A percentile compares a stretch with the other conserved stretches of the same genome.
phyloP scores from a whole-genome alignment of 2,888 invertebrate species.

The Chrysopilus asiliformis region DNA sequence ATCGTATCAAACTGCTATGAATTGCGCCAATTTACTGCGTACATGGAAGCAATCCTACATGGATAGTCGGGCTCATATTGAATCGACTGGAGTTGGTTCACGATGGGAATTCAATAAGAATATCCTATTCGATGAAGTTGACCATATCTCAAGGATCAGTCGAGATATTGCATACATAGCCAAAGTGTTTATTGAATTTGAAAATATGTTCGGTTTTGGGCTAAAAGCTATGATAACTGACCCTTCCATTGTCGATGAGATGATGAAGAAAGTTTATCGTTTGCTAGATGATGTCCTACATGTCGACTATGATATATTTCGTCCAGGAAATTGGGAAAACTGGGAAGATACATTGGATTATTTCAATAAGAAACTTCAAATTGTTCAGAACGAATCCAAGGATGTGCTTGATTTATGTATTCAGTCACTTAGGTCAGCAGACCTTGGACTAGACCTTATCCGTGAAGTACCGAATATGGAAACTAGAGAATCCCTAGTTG shows the following conservation, averaged over 20 bases:
- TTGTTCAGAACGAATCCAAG: constrained; percentile 69
- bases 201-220: constrained; percentile 78
- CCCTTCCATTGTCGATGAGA: constrained; percentile 73
- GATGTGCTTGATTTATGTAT: constrained; percentile 79
- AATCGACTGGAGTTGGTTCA: constrained; percentile 68
- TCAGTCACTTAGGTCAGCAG: constrained; percentile 62
- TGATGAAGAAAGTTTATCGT: constrained; percentile 65
- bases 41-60: constrained; percentile 51
- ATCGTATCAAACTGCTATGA: constrained; percentile 29
- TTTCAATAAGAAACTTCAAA: constrained; percentile 60
- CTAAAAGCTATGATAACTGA: constrained; percentile 77
- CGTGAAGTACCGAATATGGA: constrained; percentile 67
- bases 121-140: constrained; percentile 66
- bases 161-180: constrained; percentile 66
- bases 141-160: constrained; percentile 72
- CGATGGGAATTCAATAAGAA: constrained; percentile 88
- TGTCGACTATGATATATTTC: constrained; percentile 74
- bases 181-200: constrained; percentile 71
- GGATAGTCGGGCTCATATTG: constrained; percentile 68
- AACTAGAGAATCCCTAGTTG: constrained; percentile 57
- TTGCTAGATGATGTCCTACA: constrained; percentile 61
- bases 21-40: constrained; percentile 30
- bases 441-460: constrained; percentile 67
- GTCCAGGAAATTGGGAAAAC: constrained; percentile 61
- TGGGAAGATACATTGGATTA: constrained; percentile 74